phyloP scores from a whole-genome alignment of 2,797 vertebrate genomes.

The Mus caroli region DNA sequence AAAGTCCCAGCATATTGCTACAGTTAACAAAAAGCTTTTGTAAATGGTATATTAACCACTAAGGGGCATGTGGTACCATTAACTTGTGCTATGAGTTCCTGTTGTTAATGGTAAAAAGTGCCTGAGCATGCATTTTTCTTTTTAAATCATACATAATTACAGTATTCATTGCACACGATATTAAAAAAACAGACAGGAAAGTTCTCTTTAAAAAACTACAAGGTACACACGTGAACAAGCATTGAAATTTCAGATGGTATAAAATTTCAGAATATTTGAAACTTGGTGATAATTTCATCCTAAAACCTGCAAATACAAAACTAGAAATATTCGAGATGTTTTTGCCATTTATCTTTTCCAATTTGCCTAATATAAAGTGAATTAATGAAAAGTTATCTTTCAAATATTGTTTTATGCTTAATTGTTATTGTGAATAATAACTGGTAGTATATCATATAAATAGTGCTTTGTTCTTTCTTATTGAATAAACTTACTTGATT shows the following conservation, averaged over 20 bases:
- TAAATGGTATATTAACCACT: conserved; percentile 84
- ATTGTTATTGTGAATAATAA: conserved; percentile 31
- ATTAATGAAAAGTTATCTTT: conserved; percentile 17
- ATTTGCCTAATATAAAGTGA: conserved; percentile 44
- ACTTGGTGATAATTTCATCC: neutral
- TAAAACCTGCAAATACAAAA: conserved; percentile 49
- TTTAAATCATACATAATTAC: conserved; percentile 66
- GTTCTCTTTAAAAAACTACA: neutral
- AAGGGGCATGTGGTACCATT: conserved; percentile 77
- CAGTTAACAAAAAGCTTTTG: conserved; percentile 84
- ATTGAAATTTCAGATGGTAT: conserved; percentile 20
- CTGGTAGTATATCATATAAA: neutral
- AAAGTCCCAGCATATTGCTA: conserved; percentile 77
- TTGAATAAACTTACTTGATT: conserved; percentile 18
- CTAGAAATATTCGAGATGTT: neutral
- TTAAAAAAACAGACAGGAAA: conserved; percentile 30
- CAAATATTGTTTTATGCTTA: conserved; percentile 41
- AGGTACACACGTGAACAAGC: conserved; percentile 31
- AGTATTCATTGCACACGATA: conserved; percentile 31
- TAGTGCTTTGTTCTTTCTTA: neutral
- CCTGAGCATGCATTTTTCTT: conserved; percentile 70
- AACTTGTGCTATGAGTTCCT: conserved; percentile 79
- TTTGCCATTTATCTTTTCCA: neutral
- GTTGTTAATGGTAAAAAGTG: conserved; percentile 59
- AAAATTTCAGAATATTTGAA: neutral